phyloP scores from a whole-genome alignment of 2,888 invertebrate species.

The Heliconius ethilla region DNA sequence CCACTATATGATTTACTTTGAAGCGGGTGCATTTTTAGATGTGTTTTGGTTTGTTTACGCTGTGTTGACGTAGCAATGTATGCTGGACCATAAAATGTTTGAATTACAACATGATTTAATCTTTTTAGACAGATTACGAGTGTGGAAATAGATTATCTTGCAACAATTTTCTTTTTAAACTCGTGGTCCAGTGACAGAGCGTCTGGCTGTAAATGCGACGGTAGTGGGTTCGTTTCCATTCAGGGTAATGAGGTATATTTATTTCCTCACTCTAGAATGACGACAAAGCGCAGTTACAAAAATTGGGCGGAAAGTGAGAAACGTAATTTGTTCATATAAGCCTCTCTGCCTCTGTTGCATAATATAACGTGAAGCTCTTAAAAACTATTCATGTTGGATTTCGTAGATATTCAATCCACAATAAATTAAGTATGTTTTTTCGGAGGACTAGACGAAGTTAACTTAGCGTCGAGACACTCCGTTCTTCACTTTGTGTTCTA shows the following conservation, averaged over 20 bases:
- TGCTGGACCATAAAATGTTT: constrained; percentile 16
- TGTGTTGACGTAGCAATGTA: constrained; percentile 21
- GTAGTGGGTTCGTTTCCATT: background rate
- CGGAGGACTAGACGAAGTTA: too few relatives aligned
- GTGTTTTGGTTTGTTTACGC: constrained; percentile 20
- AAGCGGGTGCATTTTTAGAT: constrained; percentile 22
- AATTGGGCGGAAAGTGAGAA: too few relatives aligned
- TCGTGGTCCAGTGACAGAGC: background rate
- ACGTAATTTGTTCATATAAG: too few relatives aligned
- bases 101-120: constrained; percentile 8
- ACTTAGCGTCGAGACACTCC: background rate
- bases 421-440: too few relatives aligned
- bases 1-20: constrained; percentile 18
- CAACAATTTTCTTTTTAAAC: background rate
- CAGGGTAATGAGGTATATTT: background rate
- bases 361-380: too few relatives aligned
- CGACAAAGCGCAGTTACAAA: background rate
- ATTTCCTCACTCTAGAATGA: background rate
- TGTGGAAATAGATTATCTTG: constrained; percentile 10
- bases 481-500: background rate
- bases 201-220: background rate
- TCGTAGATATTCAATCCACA: background rate
- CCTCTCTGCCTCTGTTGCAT: too few relatives aligned
- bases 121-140: constrained; percentile 10
- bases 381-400: background rate